These are phyloP conservation scores for Virgularia gustaviana DNA, from an alignment of 92 coral and sea anemone genomes.

Conservation along the genomic window DNA sequence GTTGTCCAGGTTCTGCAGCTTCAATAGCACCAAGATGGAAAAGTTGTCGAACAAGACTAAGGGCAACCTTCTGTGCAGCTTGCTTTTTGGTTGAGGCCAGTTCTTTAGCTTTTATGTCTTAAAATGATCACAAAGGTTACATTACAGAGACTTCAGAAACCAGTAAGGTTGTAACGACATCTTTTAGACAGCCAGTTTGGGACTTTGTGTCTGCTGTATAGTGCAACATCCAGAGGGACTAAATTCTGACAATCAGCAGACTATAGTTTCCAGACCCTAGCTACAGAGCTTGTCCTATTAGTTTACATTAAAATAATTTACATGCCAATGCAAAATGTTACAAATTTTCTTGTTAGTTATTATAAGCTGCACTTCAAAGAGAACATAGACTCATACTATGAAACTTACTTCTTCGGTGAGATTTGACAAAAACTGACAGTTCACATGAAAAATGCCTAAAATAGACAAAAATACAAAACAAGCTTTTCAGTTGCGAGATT, in stretches of 20 bases:
- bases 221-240: no score
- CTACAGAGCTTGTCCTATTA: no score
- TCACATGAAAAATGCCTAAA: constrained; percentile 83
- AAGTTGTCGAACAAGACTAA: constrained; percentile 89
- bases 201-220: neutral
- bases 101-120: constrained; percentile 80
- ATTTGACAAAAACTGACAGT: constrained; percentile 76
- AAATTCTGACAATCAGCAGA: no score
- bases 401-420: constrained; percentile 83
- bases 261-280: no score
- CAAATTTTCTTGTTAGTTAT: no score
- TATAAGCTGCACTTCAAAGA: no score
- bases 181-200: no score
- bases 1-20: constrained; percentile 93
- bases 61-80: constrained; percentile 92
- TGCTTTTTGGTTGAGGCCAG: constrained; percentile 96
- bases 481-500: neutral
- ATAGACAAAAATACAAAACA: neutral
- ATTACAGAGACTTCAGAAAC: neutral
- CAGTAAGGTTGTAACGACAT: neutral
- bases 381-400: neutral
- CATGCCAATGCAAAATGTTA: no score
- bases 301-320: no score
- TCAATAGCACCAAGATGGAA: constrained; percentile 95
- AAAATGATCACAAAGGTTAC: neutral